phyloP scores from a whole-genome alignment of 2,113 vertebrate species.

The Leptobrachium ailaonicum region DNA sequence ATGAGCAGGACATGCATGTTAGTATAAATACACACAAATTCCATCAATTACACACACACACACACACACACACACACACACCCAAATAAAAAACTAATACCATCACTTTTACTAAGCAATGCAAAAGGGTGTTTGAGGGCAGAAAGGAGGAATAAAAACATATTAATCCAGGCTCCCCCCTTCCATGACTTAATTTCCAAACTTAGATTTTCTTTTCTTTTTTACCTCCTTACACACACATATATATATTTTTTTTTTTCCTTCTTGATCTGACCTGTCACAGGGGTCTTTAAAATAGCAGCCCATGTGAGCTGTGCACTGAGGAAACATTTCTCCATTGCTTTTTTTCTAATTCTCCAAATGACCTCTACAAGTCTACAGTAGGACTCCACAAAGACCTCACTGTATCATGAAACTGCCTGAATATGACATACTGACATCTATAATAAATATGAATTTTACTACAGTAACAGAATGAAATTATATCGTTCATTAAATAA shows the following conservation, averaged over 20 bases:
- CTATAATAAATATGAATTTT: constrained; percentile 67
- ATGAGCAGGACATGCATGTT: too few relatives aligned
- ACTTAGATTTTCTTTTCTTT: background rate
- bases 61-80: background rate
- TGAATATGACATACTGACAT: constrained; percentile 70
- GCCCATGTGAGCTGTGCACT: constrained; percentile 22
- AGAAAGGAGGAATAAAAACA: background rate
- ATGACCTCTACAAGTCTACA: constrained; percentile 5
- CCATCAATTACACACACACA: background rate
- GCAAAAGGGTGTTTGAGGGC: background rate
- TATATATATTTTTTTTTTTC: too few relatives aligned
- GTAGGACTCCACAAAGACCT: constrained; percentile 58
- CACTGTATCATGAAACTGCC: constrained; percentile 58
- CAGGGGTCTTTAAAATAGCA: constrained; percentile 45
- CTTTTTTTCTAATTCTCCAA: background rate
- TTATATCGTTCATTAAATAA: constrained; percentile 71
- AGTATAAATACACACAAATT: too few relatives aligned
- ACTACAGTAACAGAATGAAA: constrained; percentile 58
- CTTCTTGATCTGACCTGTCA: constrained; percentile 16
- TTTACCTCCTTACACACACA: too few relatives aligned
- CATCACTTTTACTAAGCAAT: background rate
- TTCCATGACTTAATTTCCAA: background rate
- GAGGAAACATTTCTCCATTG: constrained; percentile 46
- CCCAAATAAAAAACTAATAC: background rate
- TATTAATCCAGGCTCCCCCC: background rate